A percentile compares a stretch with the other conserved stretches of the same genome.
These are phyloP conservation scores for Phyllostomus discolor DNA, from an alignment of 2,113 vertebrate genomes.

Conservation along the genomic window DNA sequence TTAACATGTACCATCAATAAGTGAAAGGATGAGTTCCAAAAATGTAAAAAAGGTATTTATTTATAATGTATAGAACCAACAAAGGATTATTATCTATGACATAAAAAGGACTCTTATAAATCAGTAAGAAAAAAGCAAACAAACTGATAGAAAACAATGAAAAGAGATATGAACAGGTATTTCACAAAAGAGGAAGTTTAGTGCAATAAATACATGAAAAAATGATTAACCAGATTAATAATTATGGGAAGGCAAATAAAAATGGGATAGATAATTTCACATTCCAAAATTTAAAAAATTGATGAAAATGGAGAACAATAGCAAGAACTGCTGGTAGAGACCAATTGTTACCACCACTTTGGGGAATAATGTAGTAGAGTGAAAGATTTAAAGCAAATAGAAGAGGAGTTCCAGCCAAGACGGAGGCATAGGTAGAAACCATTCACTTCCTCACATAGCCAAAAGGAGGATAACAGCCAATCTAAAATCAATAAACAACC, in stretches of 20 bases:
- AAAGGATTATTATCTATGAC: not conserved
- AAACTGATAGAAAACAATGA: not conserved
- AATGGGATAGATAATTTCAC: not conserved
- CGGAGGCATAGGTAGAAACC: too few species aligned
- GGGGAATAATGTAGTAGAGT: too few species aligned
- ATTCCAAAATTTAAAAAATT: not conserved
- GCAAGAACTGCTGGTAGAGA: not conserved
- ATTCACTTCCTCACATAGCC: too few species aligned
- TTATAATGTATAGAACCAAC: not conserved
- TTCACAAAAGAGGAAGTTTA: not conserved
- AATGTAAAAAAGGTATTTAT: conserved; percentile 22
- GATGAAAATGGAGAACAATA: not conserved
- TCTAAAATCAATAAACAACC: too few species aligned
- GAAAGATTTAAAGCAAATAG: not conserved
- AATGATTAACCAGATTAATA: not conserved
- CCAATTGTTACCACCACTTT: not conserved
- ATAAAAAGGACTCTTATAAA: not conserved
- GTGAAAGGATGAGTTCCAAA: not conserved
- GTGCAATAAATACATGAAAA: not conserved
- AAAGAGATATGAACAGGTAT: not conserved
- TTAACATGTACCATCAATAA: conserved; percentile 38
- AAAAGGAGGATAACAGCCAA: too few species aligned
- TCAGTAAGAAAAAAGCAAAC: not conserved
- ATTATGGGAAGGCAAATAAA: not conserved
- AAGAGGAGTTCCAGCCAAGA: not conserved